Conservation (phyloP, 2,888 invertebrate species). For the Volucella zonaria region DNA sequence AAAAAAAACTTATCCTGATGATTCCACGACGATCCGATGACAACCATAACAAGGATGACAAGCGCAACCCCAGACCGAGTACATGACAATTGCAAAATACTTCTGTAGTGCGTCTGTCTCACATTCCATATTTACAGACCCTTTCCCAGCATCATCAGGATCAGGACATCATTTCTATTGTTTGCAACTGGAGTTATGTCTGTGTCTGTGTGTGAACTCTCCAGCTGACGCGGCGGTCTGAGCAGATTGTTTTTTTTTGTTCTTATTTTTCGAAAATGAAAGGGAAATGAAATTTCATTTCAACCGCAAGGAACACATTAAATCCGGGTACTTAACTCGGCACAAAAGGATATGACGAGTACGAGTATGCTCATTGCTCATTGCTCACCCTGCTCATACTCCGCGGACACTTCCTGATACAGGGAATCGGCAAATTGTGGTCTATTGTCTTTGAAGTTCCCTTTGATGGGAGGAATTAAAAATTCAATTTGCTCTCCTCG, state of each 20-base stretch:
- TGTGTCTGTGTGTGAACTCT: conserved; percentile 51
- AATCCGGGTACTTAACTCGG: conserved; percentile 72
- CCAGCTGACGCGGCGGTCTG: conserved; percentile 52
- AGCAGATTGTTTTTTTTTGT: conserved; percentile 2
- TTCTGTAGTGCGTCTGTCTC: conserved; percentile 33
- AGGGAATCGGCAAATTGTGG: conserved; percentile 72
- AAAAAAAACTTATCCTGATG: conserved; percentile 7
- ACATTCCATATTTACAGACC: conserved; percentile 24
- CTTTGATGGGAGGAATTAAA: conserved; percentile 66
- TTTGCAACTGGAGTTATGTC: neutral
- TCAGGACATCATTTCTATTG: conserved; percentile 20
- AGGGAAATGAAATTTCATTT: conserved; percentile 73
- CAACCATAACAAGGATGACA: conserved; percentile 23
- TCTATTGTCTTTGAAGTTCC: conserved; percentile 73
- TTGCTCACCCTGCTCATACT: neutral
- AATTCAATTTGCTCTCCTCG: conserved; percentile 66
- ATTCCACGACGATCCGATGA: conserved; percentile 11
- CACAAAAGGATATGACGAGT: conserved; percentile 57
- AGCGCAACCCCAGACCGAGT: conserved; percentile 38
- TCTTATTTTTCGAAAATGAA: conserved; percentile 53
- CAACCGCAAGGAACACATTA: conserved; percentile 73
- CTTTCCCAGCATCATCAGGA: conserved; percentile 15
- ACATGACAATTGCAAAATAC: conserved; percentile 60
- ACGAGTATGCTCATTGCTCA: no score
- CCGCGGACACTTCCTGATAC: conserved; percentile 18